Conservation (phyloP, 2,113 vertebrate genomes). For the Heterotilapia buettikoferi region DNA sequence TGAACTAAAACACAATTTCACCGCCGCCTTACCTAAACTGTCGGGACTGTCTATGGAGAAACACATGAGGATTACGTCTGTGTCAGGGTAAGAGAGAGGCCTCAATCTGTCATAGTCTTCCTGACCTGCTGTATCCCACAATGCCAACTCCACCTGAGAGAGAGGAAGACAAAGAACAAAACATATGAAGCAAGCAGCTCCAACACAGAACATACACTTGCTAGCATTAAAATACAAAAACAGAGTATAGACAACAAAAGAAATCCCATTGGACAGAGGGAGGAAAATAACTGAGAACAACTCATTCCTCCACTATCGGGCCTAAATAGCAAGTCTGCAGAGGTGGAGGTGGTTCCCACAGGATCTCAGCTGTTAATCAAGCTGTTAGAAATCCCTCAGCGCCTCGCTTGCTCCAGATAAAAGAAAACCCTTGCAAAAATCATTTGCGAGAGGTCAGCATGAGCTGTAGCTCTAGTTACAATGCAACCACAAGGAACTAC, state of each 20-base stretch:
- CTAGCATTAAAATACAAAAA: background rate
- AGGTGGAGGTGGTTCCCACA: background rate
- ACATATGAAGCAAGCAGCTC: background rate
- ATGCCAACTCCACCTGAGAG: slow-evolving; percentile 88
- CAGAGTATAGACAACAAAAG: background rate
- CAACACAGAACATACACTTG: background rate
- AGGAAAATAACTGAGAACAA: background rate
- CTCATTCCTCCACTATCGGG: background rate
- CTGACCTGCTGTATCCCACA: slow-evolving; percentile 97
- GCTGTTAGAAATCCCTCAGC: background rate
- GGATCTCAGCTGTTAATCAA: slow-evolving; percentile 35
- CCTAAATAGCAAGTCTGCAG: background rate
- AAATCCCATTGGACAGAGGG: background rate
- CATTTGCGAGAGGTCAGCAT: background rate
- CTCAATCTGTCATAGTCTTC: slow-evolving; percentile 94
- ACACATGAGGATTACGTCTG: slow-evolving; percentile 97
- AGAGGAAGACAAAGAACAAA: background rate
- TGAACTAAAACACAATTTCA: background rate
- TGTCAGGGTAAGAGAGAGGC: slow-evolving; percentile 95
- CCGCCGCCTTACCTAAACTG: slow-evolving; percentile 81
- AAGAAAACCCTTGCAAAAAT: slow-evolving; percentile 4
- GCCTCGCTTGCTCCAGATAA: slow-evolving; percentile 27
- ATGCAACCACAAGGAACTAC: background rate
- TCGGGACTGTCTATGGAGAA: slow-evolving; percentile 98
- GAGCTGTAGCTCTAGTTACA: background rate